phyloP scores from a whole-genome alignment of 2,888 invertebrate species.

The Scaptomyza reducta region DNA sequence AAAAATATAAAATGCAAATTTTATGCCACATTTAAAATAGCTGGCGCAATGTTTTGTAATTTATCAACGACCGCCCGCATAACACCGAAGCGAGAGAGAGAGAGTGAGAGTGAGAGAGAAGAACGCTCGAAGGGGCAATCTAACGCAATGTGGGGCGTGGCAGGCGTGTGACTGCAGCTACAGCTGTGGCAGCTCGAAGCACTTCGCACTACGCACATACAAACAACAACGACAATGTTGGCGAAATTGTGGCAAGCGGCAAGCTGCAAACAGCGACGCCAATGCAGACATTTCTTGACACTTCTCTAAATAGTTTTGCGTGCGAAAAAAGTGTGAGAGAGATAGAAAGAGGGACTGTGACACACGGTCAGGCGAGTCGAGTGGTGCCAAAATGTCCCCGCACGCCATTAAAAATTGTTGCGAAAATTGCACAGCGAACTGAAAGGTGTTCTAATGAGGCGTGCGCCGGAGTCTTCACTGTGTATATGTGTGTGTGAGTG shows the following conservation, averaged over 20 bases:
- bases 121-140: background rate
- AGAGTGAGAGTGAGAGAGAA: conserved; percentile 2
- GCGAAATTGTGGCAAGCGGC: conserved; percentile 51
- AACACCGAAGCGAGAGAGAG: conserved; percentile 1
- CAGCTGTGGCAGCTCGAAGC: conserved; percentile 39
- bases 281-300: conserved; percentile 79
- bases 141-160: conserved; percentile 49
- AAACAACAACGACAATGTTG: conserved; percentile 23
- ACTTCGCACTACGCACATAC: conserved; percentile 27
- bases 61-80: conserved; percentile 78
- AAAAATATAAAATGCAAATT: conserved; percentile 73
- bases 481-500: conserved; percentile 9
- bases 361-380: conserved; percentile 75
- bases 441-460: conserved; percentile 78
- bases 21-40: conserved; percentile 78
- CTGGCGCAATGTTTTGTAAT: conserved; percentile 74
- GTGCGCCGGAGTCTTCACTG: conserved; percentile 63
- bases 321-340: conserved; percentile 47
- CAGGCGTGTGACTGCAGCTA: conserved; percentile 67
- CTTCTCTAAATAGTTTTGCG: conserved; percentile 79
- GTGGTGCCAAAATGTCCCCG: conserved; percentile 77
- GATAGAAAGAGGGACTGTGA: conserved; percentile 22
- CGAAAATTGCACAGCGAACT: conserved; percentile 76
- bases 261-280: conserved; percentile 51
- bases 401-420: conserved; percentile 77